phyloP scores from a whole-genome alignment of 2,797 vertebrate species.

The Sciurus vulgaris region DNA sequence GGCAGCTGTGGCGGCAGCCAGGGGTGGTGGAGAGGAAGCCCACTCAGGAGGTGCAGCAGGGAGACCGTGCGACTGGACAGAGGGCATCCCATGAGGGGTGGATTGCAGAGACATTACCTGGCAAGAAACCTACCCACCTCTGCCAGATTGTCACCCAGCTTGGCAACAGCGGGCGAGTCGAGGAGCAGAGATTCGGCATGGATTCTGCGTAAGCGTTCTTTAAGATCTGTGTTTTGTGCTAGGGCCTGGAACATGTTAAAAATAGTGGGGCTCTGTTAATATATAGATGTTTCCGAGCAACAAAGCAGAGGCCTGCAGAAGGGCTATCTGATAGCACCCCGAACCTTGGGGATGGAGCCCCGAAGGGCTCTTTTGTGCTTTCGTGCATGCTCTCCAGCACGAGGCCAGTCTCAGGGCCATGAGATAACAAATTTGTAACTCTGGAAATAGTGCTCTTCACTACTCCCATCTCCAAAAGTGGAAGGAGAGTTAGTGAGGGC shows the following conservation, averaged over 20 bases:
- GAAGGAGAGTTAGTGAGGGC: not conserved
- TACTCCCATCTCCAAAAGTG: not conserved
- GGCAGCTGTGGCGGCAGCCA: not conserved
- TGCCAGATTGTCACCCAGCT: slow-evolving; percentile 91
- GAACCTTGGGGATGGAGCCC: not conserved
- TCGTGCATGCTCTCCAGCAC: not conserved
- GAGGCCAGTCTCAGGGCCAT: not conserved
- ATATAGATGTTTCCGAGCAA: slow-evolving; percentile 5
- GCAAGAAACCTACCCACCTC: slow-evolving; percentile 94
- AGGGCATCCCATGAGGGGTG: not conserved
- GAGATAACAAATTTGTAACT: not conserved
- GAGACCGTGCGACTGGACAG: not conserved
- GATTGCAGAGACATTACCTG: slow-evolving; percentile 66
- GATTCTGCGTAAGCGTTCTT: slow-evolving; percentile 97
- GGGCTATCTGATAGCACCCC: not conserved
- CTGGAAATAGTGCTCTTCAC: not conserved
- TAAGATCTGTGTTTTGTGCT: slow-evolving; percentile 97
- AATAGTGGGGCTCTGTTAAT: slow-evolving; percentile 85
- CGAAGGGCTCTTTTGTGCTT: not conserved
- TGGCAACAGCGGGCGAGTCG: slow-evolving; percentile 93
- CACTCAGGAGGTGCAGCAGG: not conserved
- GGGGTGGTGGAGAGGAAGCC: not conserved
- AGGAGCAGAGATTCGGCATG: slow-evolving; percentile 95
- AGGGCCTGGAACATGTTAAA: slow-evolving; percentile 94
- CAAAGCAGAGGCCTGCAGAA: not conserved